Conservation (phyloP, 2,113 vertebrate genomes). For the Istiophorus platypterus region DNA sequence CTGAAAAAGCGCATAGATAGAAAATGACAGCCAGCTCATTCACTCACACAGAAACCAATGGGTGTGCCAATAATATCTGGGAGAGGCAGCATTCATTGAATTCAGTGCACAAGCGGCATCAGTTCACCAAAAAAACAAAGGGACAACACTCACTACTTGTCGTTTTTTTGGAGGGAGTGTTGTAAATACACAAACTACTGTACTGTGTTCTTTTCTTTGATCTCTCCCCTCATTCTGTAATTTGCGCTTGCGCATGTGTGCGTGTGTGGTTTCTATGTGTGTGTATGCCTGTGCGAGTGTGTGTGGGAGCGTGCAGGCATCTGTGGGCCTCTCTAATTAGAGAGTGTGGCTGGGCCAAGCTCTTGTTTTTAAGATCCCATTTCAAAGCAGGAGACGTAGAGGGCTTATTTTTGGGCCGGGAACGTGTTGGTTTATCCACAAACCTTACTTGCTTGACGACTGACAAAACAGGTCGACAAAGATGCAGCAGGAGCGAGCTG, state of each 20-base stretch:
- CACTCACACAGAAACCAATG: constrained; percentile 67
- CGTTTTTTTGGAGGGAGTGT: constrained; percentile 51
- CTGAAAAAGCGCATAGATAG: constrained; percentile 78
- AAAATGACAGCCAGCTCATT: constrained; percentile 80
- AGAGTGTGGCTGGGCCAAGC: constrained; percentile 71
- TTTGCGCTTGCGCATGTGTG: constrained; percentile 50
- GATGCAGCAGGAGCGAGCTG: constrained; percentile 27
- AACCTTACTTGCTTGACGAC: constrained; percentile 47
- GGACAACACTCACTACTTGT: constrained; percentile 57
- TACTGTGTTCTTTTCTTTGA: constrained; percentile 67
- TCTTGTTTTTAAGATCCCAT: constrained; percentile 83
- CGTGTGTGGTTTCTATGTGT: constrained; percentile 45
- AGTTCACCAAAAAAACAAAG: constrained; percentile 42
- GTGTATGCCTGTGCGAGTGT: constrained; percentile 47
- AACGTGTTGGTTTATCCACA: constrained; percentile 70
- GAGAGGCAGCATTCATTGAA: constrained; percentile 60
- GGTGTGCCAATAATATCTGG: constrained; percentile 69
- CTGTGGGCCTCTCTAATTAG: constrained; percentile 83
- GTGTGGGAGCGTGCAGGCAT: constrained; percentile 61
- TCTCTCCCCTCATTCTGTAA: constrained; percentile 59
- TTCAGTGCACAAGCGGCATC: constrained; percentile 57
- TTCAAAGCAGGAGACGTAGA: constrained; percentile 78
- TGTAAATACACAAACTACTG: constrained; percentile 69
- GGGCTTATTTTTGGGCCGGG: constrained; percentile 78
- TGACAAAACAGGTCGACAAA: constrained; percentile 41